phyloP scores from a whole-genome alignment of 2,797 vertebrate genomes.

The Phalloptychus januarius region DNA sequence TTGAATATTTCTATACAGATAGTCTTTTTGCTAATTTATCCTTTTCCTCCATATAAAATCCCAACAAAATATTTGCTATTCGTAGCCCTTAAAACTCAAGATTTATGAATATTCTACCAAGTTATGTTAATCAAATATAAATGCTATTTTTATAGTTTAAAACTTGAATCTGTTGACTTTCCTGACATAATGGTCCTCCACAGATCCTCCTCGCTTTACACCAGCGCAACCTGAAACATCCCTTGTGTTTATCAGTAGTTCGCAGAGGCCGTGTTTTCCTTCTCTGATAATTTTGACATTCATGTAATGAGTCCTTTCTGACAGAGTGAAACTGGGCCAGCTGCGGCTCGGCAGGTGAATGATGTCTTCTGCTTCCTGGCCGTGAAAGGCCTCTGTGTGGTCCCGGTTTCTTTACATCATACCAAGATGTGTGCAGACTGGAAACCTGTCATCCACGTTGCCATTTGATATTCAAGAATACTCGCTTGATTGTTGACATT shows the following conservation, averaged over 20 bases:
- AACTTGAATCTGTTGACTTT: background rate
- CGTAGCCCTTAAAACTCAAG: background rate
- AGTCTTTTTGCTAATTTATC: background rate
- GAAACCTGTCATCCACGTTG: conserved; percentile 67
- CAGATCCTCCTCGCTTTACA: background rate
- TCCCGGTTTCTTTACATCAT: conserved; percentile 78
- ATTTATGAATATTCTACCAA: background rate
- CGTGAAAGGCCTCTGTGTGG: conserved; percentile 79
- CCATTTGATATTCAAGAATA: conserved; percentile 73
- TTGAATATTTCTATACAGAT: background rate
- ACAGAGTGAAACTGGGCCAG: conserved; percentile 76
- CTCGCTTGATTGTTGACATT: conserved; percentile 73
- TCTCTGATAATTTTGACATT: conserved; percentile 63
- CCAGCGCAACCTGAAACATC: conserved; percentile 43
- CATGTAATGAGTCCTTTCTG: conserved; percentile 71
- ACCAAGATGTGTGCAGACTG: conserved; percentile 57
- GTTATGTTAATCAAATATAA: background rate
- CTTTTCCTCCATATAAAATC: background rate
- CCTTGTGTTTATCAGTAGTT: conserved; percentile 36
- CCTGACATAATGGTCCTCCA: background rate
- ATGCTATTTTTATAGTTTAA: background rate
- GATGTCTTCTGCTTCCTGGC: conserved; percentile 67
- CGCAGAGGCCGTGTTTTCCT: conserved; percentile 54
- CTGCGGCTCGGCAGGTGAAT: conserved; percentile 70
- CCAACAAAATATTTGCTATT: background rate